Base-by-base conservation (phyloP, 2,113 vertebrate genomes). In the Pachycephala philippinensis region DNA sequence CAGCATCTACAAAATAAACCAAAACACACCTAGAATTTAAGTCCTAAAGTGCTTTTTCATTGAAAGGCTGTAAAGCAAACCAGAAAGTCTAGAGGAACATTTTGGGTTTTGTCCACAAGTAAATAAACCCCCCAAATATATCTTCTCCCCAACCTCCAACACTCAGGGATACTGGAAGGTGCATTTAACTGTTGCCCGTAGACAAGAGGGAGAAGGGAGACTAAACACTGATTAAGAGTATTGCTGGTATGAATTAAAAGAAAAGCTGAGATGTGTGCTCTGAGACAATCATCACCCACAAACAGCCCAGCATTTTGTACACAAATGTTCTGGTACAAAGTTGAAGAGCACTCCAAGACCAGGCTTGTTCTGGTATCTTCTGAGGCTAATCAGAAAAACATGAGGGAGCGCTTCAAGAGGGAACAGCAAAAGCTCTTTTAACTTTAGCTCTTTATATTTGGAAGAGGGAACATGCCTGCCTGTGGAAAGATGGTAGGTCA, bases 351-450 rank as follows among this genome's bases (percentile, higher is more conserved):
- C 47, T 95, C 94, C 80, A 90, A 95, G 94, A 95, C 80, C 16
- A 7, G 95, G 83, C 91, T 95, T 93, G 89, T 70, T 90, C 64
- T 14, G 7, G 50, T 80, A 93, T 90, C 94, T 95, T 93, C 50
- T 66, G 66, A 77, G 56, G 52, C 45, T 86, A 59, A 95, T 90
- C 79, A 84, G 63, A 89, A 95, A 81, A 92, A 81, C 76, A 57
- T 5, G 52, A 78, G 35, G 42, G 56, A 78, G 42, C 1, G 2
- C 63, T 84, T 56, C 37, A 24, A 47, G n/a, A 60, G 31, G 28
- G 66, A 94, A 92, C 7, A 83, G 78, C 40, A 54, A 80, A 95
- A 88, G 35, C 72, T 91, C 69, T 93, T 95, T 89, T 70, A 70
- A 70, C 44, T 82, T 78, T 0, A 84, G 37, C 26, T 84, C 50